A percentile compares a stretch with the other conserved stretches of the same genome.
These are phyloP conservation scores for Apodemus sylvaticus DNA, from an alignment of 2,113 vertebrate species.

Conservation along the genomic window DNA sequence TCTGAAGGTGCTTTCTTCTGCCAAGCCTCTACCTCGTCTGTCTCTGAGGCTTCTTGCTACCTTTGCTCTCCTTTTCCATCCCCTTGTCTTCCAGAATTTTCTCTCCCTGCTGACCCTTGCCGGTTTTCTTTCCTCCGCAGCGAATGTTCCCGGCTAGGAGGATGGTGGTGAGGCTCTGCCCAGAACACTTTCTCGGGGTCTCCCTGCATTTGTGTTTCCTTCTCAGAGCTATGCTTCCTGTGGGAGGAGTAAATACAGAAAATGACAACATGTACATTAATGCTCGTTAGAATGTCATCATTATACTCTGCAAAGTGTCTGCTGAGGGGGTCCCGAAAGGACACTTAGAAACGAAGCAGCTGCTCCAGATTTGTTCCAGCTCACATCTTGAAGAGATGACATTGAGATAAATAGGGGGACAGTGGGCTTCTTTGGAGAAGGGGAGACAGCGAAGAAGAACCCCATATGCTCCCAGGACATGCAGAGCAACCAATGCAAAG, in stretches of 20 bases:
- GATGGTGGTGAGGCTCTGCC: background rate
- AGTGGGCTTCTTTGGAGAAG: background rate
- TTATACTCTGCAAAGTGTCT: constrained; percentile 89
- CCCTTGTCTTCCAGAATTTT: constrained; percentile 8
- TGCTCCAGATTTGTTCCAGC: constrained; percentile 90
- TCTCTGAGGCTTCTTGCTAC: background rate
- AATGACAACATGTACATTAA: constrained; percentile 91
- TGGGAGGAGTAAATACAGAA: constrained; percentile 90
- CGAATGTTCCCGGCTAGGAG: background rate
- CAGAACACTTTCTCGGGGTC: constrained; percentile 71
- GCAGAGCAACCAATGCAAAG: background rate
- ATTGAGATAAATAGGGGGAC: constrained; percentile 84
- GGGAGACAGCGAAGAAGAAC: background rate
- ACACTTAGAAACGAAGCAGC: constrained; percentile 90
- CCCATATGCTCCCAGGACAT: fast-evolving
- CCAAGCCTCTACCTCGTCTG: background rate
- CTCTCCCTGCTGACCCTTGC: background rate
- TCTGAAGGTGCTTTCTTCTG: background rate
- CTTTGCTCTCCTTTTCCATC: background rate
- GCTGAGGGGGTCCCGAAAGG: constrained; percentile 89
- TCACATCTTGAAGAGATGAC: constrained; percentile 88
- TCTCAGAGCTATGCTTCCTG: constrained; percentile 87
- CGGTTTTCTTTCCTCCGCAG: background rate
- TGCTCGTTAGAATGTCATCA: constrained; percentile 91
- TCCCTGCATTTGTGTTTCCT: constrained; percentile 69